Percentiles rank a stretch among this genome's conserved stretches.
phyloP scores from a whole-genome alignment of 2,797 vertebrate species.

The Naso thynnoides region DNA sequence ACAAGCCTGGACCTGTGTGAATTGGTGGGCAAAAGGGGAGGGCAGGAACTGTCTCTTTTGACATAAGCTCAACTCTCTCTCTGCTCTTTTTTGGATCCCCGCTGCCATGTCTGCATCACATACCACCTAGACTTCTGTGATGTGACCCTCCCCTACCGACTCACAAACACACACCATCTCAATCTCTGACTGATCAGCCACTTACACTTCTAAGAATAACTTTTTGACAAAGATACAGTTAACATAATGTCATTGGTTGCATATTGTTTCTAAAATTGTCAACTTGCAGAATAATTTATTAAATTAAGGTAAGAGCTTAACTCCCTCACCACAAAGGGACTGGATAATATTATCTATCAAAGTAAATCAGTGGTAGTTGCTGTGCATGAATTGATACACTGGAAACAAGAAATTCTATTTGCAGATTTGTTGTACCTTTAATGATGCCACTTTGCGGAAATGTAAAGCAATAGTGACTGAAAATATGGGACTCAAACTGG shows the following conservation, averaged over 20 bases:
- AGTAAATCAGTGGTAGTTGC: background rate
- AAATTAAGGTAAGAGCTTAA: too few species aligned
- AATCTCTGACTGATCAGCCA: conserved; percentile 18
- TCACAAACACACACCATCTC: conserved; percentile 8
- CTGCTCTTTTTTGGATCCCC: conserved; percentile 64
- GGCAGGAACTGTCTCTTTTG: conserved; percentile 59
- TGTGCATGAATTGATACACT: background rate
- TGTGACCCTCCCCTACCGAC: conserved; percentile 17
- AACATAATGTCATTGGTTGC: background rate
- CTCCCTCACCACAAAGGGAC: too few species aligned
- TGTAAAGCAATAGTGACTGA: too few species aligned
- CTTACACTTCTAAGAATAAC: background rate
- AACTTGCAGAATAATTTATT: too few species aligned
- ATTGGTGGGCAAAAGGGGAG: conserved; percentile 52
- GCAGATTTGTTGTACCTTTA: background rate
- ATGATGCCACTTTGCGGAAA: background rate
- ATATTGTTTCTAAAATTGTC: too few species aligned
- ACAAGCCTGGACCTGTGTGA: conserved; percentile 62
- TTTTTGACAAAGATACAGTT: background rate
- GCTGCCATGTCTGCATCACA: conserved; percentile 66
- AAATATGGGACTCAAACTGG: background rate
- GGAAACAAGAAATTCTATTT: background rate
- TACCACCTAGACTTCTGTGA: conserved; percentile 60
- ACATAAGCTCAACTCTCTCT: conserved; percentile 56
- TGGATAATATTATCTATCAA: background rate